Conservation (phyloP, 2,888 invertebrate genomes). For the Cyclophora albipunctata region DNA sequence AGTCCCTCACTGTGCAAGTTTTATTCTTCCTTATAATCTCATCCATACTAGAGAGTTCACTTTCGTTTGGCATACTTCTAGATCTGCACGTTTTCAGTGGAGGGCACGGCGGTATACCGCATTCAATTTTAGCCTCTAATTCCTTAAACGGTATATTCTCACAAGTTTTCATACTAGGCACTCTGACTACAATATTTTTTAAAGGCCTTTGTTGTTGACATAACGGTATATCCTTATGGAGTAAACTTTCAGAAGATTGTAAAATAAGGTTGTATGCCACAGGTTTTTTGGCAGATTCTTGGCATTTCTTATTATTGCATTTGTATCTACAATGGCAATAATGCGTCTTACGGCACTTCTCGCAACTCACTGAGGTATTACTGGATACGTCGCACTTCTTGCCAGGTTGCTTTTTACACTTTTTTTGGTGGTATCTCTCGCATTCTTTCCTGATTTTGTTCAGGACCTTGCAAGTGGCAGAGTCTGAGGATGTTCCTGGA, state of each 20-base stretch:
- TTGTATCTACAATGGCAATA: conserved; percentile 49
- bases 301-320: conserved; percentile 44
- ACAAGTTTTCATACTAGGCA: conserved; percentile 44
- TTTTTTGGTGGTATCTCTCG: conserved; percentile 57
- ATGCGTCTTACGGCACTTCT: conserved; percentile 49
- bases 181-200: conserved; percentile 57
- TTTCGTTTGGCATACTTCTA: conserved; percentile 48
- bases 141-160: conserved; percentile 44
- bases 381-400: conserved; percentile 52
- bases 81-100: conserved; percentile 30
- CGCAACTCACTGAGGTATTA: conserved; percentile 51
- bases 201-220: conserved; percentile 33
- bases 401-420: conserved; percentile 37
- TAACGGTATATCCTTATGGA: conserved; percentile 43
- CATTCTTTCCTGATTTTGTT: conserved; percentile 62
- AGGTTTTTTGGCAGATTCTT: conserved; percentile 50
- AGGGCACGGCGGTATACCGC: conserved; percentile 27
- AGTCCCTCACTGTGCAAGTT: conserved; percentile 77
- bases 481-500: conserved; percentile 53
- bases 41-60: conserved; percentile 50
- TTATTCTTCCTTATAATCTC: conserved; percentile 38
- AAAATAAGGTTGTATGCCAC: conserved; percentile 66
- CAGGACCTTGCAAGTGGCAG: conserved; percentile 52
- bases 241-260: conserved; percentile 59
- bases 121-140: conserved; percentile 41